Base-by-base conservation (phyloP, 2,888 invertebrate genomes). In the Timandra comae region DNA sequence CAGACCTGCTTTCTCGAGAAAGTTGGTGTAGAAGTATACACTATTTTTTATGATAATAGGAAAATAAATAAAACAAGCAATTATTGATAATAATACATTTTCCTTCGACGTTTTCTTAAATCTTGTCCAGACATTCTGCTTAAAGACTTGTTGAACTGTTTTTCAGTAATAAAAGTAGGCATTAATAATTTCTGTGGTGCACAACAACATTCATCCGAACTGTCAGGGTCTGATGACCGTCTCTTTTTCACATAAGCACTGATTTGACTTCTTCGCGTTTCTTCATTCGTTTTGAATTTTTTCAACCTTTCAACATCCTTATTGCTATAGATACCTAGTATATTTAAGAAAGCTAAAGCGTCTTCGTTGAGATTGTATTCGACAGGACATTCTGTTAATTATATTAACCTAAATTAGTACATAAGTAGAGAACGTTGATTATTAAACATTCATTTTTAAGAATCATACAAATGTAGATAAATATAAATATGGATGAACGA, bases 91-190 rank as follows among this genome's bases (percentile, higher is more conserved):
- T 7, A 7, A 20, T 7, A 20, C 20, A 20, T 20, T n/a, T 20
- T 7, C 1, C 2, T 7, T 6, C 20, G 20, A n/a, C 20, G 20
- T 20, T 20, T 20, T 20, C 7, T n/a, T n/a, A n/a, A n/a, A n/a
- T n/a, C n/a, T 20, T 20, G 20, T 20, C 20, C 23, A 9, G 13
- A 27, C 8, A 67, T 37, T 32, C 49, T 52, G 1, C 52, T 30
- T 7, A 64, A 23, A 6, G 63, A 34, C n/a, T 63, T 46, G 7
- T 69, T 44, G 31, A 70, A 79, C 40, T 56, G 58, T 2, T 43
- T 60, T 0, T 71, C 49, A 1, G 76, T 60, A 28, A 80, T 76
- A 29, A 77, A 76, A 2, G 76, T 48, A 0, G 79, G 76, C 58
- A 73, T 57, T 50, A 66, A 49, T 0, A 67, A 0, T 0, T 31